Evolutionary conservation across 2,113 vertebrate species (phyloP), one percentile per base, ranked within the genome.

Genomic region (Pollimyrus isidori): DNA sequence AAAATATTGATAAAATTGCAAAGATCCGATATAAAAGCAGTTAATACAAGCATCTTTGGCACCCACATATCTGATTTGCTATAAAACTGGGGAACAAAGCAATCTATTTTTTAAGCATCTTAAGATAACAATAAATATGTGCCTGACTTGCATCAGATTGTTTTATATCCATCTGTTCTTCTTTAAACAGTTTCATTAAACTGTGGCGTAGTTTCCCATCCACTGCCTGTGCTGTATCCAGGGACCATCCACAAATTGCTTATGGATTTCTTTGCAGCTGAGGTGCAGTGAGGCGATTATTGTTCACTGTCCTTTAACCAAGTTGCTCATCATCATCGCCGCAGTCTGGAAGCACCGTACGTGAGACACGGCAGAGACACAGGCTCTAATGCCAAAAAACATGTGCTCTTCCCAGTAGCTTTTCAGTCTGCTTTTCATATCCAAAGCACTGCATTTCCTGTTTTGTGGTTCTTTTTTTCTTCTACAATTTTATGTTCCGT

Each of bases 11-110:
- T 62, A 62, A 85, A 85, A 84, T 52, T 48, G 49, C 52, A 84
- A 39, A 48, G 35, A 13, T 58, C 19, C 35, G 5, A 58, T 82
- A 89, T 42, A 88, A 73, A 82, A 89, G 69, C 69, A 89, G 73
- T 80, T 53, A 89, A 30, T 58, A 89, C 73, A 42, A 15, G 30
- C 35, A 42, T 42, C 73, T 80, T 80, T 80, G 73, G 35, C 69
- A 19, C 2, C 35, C 15, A 80, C 35, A 6, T 39, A 80, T 42
- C 13, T 80, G 35, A 80, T 7, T 42, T 42, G 73, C 35, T 80
- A 80, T 80, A 42, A 80, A 80, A 19, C 30, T 69, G 17, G 13
- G 30, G 73, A 42, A 80, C 73, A 42, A 80, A 80, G 73, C 73
- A 42, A 80, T 80, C 73, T 42, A 42, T 80, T 80, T 17, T 69